These are phyloP conservation scores for Pseudochromis fuscus DNA, from an alignment of 2,797 vertebrate genomes.

Conservation along the genomic window DNA sequence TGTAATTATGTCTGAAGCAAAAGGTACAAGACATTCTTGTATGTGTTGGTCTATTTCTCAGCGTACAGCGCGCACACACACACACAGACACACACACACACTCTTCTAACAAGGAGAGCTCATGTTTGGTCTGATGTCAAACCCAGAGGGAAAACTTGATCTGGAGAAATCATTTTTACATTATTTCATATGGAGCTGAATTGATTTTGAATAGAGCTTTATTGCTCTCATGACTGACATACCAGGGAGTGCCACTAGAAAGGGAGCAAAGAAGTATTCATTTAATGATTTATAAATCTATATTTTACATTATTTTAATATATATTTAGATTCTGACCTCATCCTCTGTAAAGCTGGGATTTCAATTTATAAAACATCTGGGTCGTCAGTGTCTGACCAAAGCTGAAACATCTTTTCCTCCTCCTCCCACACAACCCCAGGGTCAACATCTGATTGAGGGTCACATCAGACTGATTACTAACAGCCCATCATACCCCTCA, in stretches of 20 bases:
- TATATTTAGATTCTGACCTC: background rate
- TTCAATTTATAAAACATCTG: conserved; percentile 25
- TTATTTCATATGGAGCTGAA: conserved; percentile 23
- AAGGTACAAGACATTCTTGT: background rate
- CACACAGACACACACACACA: conserved; percentile 4
- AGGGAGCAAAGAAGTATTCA: background rate
- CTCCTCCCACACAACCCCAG: conserved; percentile 43
- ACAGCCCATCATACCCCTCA: conserved; percentile 19
- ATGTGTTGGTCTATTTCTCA: conserved; percentile 7
- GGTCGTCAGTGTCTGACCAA: conserved; percentile 11
- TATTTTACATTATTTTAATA: background rate
- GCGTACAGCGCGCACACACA: background rate
- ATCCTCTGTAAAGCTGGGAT: background rate
- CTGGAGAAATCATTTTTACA: conserved; percentile 27
- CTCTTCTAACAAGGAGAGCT: conserved; percentile 2
- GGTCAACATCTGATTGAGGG: conserved; percentile 47
- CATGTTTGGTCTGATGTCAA: conserved; percentile 34
- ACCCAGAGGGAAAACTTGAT: conserved; percentile 12
- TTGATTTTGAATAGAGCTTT: background rate
- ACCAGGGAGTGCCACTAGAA: background rate
- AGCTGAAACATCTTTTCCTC: conserved; percentile 37
- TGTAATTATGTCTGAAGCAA: background rate
- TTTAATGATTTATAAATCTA: too few species aligned
- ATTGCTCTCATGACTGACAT: background rate
- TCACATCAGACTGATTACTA: conserved; percentile 46